phyloP scores from a whole-genome alignment of 1,140 invertebrate genomes.

The Galleria mellonella region DNA sequence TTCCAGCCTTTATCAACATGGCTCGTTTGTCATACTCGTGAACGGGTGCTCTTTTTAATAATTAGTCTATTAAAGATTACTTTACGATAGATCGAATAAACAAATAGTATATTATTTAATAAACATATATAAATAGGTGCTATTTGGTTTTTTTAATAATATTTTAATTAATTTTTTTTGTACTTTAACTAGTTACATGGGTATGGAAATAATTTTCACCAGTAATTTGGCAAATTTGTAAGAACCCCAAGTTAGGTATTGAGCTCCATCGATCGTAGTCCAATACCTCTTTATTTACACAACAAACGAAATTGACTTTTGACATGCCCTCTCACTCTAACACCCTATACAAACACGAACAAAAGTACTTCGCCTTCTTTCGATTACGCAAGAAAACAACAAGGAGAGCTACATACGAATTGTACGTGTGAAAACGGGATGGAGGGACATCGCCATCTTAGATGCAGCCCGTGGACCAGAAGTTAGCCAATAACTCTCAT shows the following conservation, averaged over 20 bases:
- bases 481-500: constrained; percentile 60
- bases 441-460: constrained; percentile 55
- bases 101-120: too few species aligned
- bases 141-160: too few species aligned
- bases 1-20: too few species aligned
- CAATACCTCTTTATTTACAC: constrained; percentile 54
- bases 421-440: constrained; percentile 22
- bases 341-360: constrained; percentile 40
- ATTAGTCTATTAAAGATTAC: too few species aligned
- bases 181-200: not conserved
- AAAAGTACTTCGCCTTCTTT: constrained; percentile 49
- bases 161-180: too few species aligned
- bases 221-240: not conserved
- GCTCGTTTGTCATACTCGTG: too few species aligned
- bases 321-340: constrained; percentile 27
- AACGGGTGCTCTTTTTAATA: too few species aligned
- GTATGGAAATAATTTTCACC: not conserved
- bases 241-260: constrained; percentile 1
- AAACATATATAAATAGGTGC: too few species aligned
- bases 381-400: constrained; percentile 44
- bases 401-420: constrained; percentile 23
- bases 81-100: too few species aligned
- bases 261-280: constrained; percentile 27
- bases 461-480: constrained; percentile 64
- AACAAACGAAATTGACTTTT: constrained; percentile 39